Percentiles rank a stretch among this genome's conserved stretches.
Evolutionary conservation across 2,888 invertebrate species (phyloP).

Genomic region (Drosophila atripex): DNA sequence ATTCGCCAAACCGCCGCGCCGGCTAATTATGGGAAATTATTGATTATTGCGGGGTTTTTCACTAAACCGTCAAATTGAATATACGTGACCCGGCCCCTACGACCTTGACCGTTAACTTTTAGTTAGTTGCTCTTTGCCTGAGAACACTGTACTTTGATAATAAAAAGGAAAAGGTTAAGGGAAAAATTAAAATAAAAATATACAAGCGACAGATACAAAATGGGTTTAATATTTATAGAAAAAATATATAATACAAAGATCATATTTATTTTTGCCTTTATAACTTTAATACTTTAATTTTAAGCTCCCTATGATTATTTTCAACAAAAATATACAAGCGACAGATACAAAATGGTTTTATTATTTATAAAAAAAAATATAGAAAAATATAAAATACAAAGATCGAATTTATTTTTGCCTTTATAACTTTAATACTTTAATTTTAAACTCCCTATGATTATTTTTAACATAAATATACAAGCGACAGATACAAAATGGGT

Average conservation of each 20-base stretch:
- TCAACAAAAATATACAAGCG: no score
- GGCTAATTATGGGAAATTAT: conserved; percentile 72
- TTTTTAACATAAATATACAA: no score
- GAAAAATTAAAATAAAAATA: no score
- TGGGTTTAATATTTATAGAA: background rate
- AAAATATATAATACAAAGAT: background rate
- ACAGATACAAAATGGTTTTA: background rate
- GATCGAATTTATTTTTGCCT: no score
- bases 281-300: no score
- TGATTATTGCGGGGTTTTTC: conserved; percentile 70
- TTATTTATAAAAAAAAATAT: background rate
- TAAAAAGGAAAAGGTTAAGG: background rate
- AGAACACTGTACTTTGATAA: background rate
- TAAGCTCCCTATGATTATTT: no score
- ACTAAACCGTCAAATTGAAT: conserved; percentile 77
- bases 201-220: background rate
- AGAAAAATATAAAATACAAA: no score
- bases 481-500: background rate
- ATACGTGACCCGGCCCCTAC: conserved; percentile 73
- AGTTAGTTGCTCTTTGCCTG: conserved; percentile 15
- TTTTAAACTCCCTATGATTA: no score
- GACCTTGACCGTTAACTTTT: conserved; percentile 60
- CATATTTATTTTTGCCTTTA: no score
- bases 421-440: no score
- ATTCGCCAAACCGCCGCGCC: conserved; percentile 51